Conservation (phyloP, 2,113 vertebrate genomes). For the Emydura subglobosa region DNA sequence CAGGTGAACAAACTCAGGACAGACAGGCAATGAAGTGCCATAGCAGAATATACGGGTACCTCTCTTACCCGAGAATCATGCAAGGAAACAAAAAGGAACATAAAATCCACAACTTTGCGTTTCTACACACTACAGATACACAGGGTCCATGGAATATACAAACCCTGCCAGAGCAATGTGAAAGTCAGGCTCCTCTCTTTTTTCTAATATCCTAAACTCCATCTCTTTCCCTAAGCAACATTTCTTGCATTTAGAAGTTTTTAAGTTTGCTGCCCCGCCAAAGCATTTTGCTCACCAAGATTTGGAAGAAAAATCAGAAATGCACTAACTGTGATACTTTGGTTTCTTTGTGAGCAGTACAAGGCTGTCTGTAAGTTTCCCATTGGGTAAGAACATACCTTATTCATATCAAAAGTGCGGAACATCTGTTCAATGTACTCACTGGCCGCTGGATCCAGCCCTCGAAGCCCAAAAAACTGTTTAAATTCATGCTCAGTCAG, state of each 20-base stretch:
- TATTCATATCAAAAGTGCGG: constrained; percentile 95
- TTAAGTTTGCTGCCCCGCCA: not conserved
- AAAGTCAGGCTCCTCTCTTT: not conserved
- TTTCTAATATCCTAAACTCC: not conserved
- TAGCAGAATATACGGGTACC: not conserved
- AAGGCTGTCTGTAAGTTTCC: not conserved
- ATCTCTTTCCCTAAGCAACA: not conserved
- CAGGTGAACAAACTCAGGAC: not conserved
- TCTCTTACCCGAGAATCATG: not conserved
- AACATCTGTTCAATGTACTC: constrained; percentile 96
- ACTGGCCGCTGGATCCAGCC: constrained; percentile 87
- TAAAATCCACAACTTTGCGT: not conserved
- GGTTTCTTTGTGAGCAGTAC: not conserved
- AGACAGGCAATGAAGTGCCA: not conserved
- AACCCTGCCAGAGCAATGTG: not conserved
- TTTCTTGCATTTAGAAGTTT: not conserved
- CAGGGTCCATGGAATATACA: not conserved
- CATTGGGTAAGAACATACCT: constrained; percentile 77
- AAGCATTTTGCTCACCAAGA: not conserved
- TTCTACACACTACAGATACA: not conserved
- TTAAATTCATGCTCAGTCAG: constrained; percentile 93
- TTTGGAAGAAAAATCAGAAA: not conserved
- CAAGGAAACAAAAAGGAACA: not conserved
- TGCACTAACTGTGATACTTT: not conserved
- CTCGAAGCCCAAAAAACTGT: constrained; percentile 90